Evolutionary conservation across 92 coral and sea anemone genomes (phyloP), one percentile per base, ranked within the genome.

Genomic region (Epizoanthus rinbou): DNA sequence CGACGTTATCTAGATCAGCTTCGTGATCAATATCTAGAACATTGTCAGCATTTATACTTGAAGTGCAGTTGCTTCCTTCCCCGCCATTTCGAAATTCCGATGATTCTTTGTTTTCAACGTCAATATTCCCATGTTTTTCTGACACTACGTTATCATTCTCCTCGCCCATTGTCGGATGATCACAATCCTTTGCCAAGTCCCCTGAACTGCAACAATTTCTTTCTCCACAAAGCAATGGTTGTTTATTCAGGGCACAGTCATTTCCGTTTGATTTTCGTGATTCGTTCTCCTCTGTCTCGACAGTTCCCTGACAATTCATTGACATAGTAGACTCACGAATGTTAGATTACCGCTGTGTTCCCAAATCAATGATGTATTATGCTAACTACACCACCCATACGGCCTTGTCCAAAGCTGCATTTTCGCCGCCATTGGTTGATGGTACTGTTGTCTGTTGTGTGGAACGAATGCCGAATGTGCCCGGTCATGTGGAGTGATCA

Each of bases 141-240:
- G 71, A 78, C 57, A 19, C 13, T 17, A 41, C 15, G 41, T 22
- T 62, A 28, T 71, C 76, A 24, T 71, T 71, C 43, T 41, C 70
- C 57, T 76, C 57, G 56, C 65, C 82, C 82, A 76, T 59, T 35
- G 70, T 63, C 71, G 35, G 64, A 39, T 57, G 71, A 78, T 21
- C 71, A 41, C 57, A 11, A 8, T 2, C 58, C 1, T 60, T 31
- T 60, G 70, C 57, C 35, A 37, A 37, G 21, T 60, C 57, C 18
- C 3, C 57, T 60, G 21, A 63, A 62, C 45, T 74, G 47, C n/a
- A 25, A 19, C 39, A 41, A 35, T 62, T n/a, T 39, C 43, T 62
- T 50, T 6, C 82, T 19, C 39, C 39, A 41, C 73, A 67, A 33
- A 41, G 47, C 47, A 67, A 21, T 4, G 21, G 35, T 41, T 31